A percentile compares a stretch with the other conserved stretches of the same genome.
Evolutionary conservation across 2,797 vertebrate genomes (phyloP).

Genomic region (Gymnoscopelus microlampas): DNA sequence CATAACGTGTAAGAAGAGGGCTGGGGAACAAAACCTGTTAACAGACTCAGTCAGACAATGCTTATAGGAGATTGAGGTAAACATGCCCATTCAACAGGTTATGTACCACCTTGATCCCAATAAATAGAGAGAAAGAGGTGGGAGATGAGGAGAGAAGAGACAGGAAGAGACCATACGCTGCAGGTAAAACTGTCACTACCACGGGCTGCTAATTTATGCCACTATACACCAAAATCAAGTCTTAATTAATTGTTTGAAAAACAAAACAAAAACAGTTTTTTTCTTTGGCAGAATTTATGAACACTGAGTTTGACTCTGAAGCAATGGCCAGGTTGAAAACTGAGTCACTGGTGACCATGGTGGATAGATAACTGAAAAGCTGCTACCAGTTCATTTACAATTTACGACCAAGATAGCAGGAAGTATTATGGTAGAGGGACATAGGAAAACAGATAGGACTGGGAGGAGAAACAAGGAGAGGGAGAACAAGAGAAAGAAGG

Average conservation of each 20-base stretch:
- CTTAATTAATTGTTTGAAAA: slow-evolving; percentile 63
- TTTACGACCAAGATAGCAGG: slow-evolving; percentile 4
- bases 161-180: not conserved
- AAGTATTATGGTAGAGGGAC: slow-evolving; percentile 5
- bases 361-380: slow-evolving; percentile 41
- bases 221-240: slow-evolving; percentile 48
- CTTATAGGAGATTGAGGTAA: slow-evolving; percentile 73
- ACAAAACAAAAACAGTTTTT: slow-evolving; percentile 60
- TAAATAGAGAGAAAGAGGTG: slow-evolving; percentile 4
- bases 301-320: slow-evolving; percentile 22
- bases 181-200: slow-evolving; percentile 52
- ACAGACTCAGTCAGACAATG: slow-evolving; percentile 48
- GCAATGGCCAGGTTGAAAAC: slow-evolving; percentile 48
- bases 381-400: slow-evolving; percentile 32
- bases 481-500: slow-evolving; percentile 10
- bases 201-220: slow-evolving; percentile 54
- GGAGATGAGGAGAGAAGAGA: slow-evolving; percentile 2
- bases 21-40: slow-evolving; percentile 5
- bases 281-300: slow-evolving; percentile 52
- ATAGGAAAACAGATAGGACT: not conserved
- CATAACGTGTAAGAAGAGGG: slow-evolving; percentile 22
- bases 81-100: slow-evolving; percentile 73
- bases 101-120: slow-evolving; percentile 66
- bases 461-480: not conserved
- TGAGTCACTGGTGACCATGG: slow-evolving; percentile 9